Base-by-base conservation (phyloP, 2,888 invertebrate genomes). In the Hofmannophila pseudospretella region DNA sequence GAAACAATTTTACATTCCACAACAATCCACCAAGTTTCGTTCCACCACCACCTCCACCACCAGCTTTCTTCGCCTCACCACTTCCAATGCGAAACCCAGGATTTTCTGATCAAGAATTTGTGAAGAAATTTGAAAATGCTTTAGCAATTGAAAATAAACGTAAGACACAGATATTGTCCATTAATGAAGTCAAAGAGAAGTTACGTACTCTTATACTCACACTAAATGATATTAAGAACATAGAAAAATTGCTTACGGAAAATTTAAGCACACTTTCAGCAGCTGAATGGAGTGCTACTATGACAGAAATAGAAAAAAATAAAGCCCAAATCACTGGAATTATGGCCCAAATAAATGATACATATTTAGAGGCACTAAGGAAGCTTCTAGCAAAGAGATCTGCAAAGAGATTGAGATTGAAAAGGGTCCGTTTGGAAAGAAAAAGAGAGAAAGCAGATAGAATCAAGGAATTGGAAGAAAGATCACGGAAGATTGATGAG, bases 401-500 rank as follows among this genome's bases (percentile, higher is more conserved):
- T 20, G 78, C 85, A 11, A 90, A 88, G 54, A 73, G 89, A 46
- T 67, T 81, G 44, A 64, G 88, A 40, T 50, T 85, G 44, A 85
- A 88, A 47, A 79, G 84, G 61, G 68, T 75, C 28, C 62, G 70
- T 20, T 53, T 62, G 23, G 73, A 74, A 33, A 58, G 52, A 27
- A 77, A 77, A 36, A 57, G 48, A 10, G 73, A 78, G 29, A 88
- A 82, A 47, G 63, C 75, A 45, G 69, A 76, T 7, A 67, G 67
- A 41, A 47, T 59, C 1, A 80, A 78, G 42, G 69, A 73, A 27
- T 67, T 84, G 37, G 65, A 79, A 44, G 88, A 89, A 48, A 72
- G 85, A 35, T 89, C 92, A 39, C 76, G 89, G 36, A 81, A 89
- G 45, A 91, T 92, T 49, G 91, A 94, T 75, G 87, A 89, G 30